Evolutionary conservation across 2,113 vertebrate species (phyloP).

Genomic region (Psettodes erumei): DNA sequence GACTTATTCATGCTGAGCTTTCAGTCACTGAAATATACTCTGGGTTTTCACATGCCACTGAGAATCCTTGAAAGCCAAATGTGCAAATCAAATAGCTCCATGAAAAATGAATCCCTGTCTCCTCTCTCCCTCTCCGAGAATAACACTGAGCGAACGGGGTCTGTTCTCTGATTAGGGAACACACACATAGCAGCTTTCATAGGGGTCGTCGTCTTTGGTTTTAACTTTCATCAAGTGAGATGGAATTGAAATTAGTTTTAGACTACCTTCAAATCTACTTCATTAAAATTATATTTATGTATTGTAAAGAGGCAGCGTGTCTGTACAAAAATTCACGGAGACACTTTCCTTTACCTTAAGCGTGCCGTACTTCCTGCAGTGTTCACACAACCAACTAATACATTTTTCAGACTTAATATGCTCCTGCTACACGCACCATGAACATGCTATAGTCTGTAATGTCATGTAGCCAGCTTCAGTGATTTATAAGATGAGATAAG

Average conservation of each 20-base stretch:
- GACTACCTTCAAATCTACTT: neutral
- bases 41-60: conserved; percentile 56
- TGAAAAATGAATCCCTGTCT: conserved; percentile 73
- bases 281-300: neutral
- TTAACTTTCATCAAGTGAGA: conserved; percentile 1
- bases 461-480: conserved; percentile 31
- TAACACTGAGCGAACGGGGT: conserved; percentile 40
- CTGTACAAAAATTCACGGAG: neutral
- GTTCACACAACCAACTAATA: neutral
- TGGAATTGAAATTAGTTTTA: neutral
- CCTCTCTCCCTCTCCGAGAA: conserved; percentile 60
- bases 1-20: conserved; percentile 80
- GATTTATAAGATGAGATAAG: conserved; percentile 25
- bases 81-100: conserved; percentile 71
- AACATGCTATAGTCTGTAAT: conserved; percentile 18
- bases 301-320: neutral
- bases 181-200: conserved; percentile 14
- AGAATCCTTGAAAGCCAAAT: conserved; percentile 70
- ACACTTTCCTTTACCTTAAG: neutral
- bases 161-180: conserved; percentile 42
- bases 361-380: neutral
- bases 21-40: conserved; percentile 62
- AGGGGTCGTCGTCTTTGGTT: neutral
- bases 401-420: conserved; percentile 1
- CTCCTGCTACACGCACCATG: neutral